Evolutionary conservation across 2,113 vertebrate genomes (phyloP).

Genomic region (Odontesthes bonariensis): DNA sequence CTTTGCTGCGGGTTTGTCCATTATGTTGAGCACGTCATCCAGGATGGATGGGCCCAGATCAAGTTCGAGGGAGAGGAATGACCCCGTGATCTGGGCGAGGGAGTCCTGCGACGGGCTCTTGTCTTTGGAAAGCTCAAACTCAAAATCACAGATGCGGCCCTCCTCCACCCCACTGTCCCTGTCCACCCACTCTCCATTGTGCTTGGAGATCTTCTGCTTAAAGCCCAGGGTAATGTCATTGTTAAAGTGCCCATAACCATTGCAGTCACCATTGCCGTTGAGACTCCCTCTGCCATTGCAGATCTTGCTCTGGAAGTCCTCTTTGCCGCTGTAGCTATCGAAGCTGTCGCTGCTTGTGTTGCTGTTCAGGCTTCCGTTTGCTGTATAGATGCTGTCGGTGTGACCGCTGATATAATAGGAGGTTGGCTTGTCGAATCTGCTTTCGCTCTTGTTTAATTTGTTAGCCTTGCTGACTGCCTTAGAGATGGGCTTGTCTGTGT

Average conservation of each 20-base stretch:
- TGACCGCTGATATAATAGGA: constrained; percentile 83
- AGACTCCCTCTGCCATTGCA: constrained; percentile 45
- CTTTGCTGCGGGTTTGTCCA: constrained; percentile 88
- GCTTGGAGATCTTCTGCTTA: constrained; percentile 88
- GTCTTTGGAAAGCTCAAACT: constrained; percentile 86
- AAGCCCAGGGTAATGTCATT: constrained; percentile 81
- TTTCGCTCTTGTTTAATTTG: constrained; percentile 80
- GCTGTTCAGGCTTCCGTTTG: constrained; percentile 72
- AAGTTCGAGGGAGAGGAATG: constrained; percentile 93
- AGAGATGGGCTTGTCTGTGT: constrained; percentile 82
- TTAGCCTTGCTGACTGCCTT: constrained; percentile 82
- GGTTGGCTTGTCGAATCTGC: constrained; percentile 80
- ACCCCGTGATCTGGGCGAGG: constrained; percentile 89
- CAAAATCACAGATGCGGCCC: constrained; percentile 81
- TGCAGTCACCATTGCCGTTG: constrained; percentile 59
- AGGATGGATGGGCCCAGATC: constrained; percentile 97
- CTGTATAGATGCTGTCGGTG: constrained; percentile 72
- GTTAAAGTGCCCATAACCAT: constrained; percentile 62
- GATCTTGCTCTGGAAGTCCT: constrained; percentile 57
- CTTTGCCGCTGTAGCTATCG: constrained; percentile 61
- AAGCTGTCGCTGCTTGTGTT: constrained; percentile 73
- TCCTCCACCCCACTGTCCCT: constrained; percentile 89
- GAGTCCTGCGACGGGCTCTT: constrained; percentile 90
- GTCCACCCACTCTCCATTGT: constrained; percentile 89
- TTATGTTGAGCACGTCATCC: constrained; percentile 97